Base-by-base conservation (phyloP, 2,113 vertebrate species). In the Poecilia latipinna region DNA sequence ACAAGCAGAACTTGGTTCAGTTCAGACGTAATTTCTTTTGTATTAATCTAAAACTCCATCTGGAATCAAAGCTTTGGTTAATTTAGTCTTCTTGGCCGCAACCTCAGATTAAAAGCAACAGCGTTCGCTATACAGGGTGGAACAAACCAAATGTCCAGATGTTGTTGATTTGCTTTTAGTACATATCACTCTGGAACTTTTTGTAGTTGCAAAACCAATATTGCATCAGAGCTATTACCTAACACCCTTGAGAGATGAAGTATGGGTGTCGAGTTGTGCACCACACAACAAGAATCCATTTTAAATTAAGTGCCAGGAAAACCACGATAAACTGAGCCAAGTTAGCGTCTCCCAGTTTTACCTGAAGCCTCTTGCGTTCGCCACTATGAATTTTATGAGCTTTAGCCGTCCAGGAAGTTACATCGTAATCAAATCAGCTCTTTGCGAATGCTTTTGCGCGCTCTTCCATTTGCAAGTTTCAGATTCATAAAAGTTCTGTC, bases 201-300 rank as follows among this genome's bases (percentile, higher is more conserved):
- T 64, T 82, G 33, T 13, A 74, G 79, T 89, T 91, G 66, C 84
- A 42, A 72, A 88, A 88, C 26, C 4, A 0, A 29, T 35, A 33
- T 39, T 67, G 74, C 51, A 57, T n/a, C 51, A 57, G 22, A 22
- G 22, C 8, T 6, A n/a, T 57, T 57, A 57, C 51, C 51, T 57
- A 57, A 57, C 51, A 57, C 51, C n/a, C 51, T 57, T n/a, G 22
- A n/a, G 51, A 57, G 51, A 48, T 48, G 1, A 15, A 42, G 3
- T 42, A 1, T 15, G 39, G 15, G 39, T 42, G 39, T 42, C 3
- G 13, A 24, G 48, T 7, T 54, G 22, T 54, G 51, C 51, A 24
- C 22, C n/a, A n/a, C 24, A n/a, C 24, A 57, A 10, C 7, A 24
- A 24, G 51, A 3, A 3, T 57, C 22, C 24, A n/a, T 24, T 57